A percentile compares a stretch with the other conserved stretches of the same genome.
phyloP scores from a whole-genome alignment of 2,888 invertebrate species.

The Ectobius pallidus region DNA sequence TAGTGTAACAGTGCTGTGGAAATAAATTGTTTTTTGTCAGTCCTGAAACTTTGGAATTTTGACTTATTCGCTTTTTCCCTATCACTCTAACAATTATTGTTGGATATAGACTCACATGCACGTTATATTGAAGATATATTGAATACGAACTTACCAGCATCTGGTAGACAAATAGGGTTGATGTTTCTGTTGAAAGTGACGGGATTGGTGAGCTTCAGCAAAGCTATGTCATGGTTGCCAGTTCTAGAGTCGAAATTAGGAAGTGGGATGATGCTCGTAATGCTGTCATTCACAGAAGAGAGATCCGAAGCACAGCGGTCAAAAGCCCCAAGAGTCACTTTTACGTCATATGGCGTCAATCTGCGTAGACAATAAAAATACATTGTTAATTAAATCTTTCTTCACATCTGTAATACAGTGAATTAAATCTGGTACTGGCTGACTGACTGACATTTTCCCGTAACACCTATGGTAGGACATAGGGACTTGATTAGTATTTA shows the following conservation, averaged over 20 bases:
- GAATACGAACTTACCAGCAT: constrained; percentile 54
- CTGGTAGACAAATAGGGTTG: constrained; percentile 64
- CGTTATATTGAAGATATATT: no score
- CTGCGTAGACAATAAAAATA: no score
- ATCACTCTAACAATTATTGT: no score
- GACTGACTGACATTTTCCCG: neutral
- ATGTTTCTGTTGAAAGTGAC: constrained; percentile 60
- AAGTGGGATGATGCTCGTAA: constrained; percentile 59
- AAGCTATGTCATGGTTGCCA: constrained; percentile 64
- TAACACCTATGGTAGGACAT: no score
- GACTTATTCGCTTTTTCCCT: no score
- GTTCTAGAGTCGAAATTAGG: constrained; percentile 60
- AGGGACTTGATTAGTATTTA: no score
- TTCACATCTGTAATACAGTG: no score
- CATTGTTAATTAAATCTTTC: neutral
- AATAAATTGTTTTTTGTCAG: no score
- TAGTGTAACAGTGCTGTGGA: no score
- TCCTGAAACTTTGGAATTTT: no score
- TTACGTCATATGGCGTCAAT: constrained; percentile 56
- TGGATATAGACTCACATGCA: no score
- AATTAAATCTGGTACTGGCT: no score
- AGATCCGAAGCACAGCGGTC: constrained; percentile 60
- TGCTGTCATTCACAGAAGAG: constrained; percentile 59
- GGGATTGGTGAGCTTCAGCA: constrained; percentile 59
- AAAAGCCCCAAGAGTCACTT: constrained; percentile 61